Conservation (phyloP, 2,888 invertebrate species). For the Drosophila rubida region DNA sequence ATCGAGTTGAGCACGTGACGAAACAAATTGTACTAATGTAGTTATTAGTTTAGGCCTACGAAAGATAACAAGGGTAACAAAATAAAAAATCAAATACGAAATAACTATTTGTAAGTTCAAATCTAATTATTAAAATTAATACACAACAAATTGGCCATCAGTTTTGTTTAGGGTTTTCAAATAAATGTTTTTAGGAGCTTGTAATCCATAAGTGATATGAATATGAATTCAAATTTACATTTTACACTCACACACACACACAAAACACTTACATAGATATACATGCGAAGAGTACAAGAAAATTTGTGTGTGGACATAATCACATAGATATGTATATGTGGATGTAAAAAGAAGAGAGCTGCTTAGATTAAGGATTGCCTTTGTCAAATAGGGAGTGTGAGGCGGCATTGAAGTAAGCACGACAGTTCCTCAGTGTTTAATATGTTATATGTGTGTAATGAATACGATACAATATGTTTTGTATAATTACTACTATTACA, state of each 20-base stretch:
- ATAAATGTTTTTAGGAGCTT: constrained; percentile 75
- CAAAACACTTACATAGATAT: constrained; percentile 14
- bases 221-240: constrained; percentile 76
- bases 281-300: constrained; percentile 69
- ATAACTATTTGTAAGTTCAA: constrained; percentile 7
- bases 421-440: constrained; percentile 82
- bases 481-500: constrained; percentile 35
- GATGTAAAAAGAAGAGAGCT: constrained; percentile 30
- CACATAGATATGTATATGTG: constrained; percentile 35
- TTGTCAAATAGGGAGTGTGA: constrained; percentile 58
- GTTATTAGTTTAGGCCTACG: constrained; percentile 64
- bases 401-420: constrained; percentile 74
- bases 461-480: constrained; percentile 47
- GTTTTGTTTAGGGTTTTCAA: constrained; percentile 77
- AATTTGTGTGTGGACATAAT: constrained; percentile 24
- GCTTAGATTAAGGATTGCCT: constrained; percentile 56
- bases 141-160: constrained; percentile 48
- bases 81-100: constrained; percentile 15
- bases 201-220: constrained; percentile 76
- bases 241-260: constrained; percentile 22
- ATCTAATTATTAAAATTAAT: constrained; percentile 22
- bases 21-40: constrained; percentile 67
- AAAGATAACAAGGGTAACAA: constrained; percentile 21
- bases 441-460: constrained; percentile 36
- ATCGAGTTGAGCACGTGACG: constrained; percentile 69